Conservation (phyloP, 2,113 vertebrate species). For the Hippocampus mohnikei region DNA sequence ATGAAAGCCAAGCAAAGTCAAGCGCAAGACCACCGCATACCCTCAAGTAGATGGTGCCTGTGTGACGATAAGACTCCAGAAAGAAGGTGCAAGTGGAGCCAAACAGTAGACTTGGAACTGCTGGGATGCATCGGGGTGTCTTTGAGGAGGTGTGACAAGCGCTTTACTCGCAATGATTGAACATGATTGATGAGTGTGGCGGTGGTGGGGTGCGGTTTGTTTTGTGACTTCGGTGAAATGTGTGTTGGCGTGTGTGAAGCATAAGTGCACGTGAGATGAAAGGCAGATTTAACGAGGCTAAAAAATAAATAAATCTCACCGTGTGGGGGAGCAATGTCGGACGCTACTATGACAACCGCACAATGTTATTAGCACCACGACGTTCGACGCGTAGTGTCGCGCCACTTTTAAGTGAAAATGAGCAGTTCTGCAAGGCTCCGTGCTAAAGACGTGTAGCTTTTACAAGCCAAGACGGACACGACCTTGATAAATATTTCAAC, state of each 20-base stretch:
- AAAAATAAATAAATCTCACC: slow-evolving; percentile 64
- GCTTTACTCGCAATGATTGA: not conserved
- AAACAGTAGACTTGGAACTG: not conserved
- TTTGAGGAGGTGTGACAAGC: not conserved
- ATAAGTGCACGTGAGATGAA: not conserved
- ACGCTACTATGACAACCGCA: slow-evolving; percentile 10
- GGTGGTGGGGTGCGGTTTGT: not conserved
- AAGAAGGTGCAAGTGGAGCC: not conserved
- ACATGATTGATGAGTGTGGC: not conserved
- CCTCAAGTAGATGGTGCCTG: not conserved
- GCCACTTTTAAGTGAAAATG: slow-evolving; percentile 68
- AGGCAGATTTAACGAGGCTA: slow-evolving; percentile 58
- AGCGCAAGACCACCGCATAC: too few species aligned
- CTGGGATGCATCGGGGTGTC: not conserved
- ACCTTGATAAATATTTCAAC: slow-evolving; percentile 43
- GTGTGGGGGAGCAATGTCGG: slow-evolving; percentile 40
- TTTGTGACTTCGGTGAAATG: not conserved
- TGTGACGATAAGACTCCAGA: not conserved
- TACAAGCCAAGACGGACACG: slow-evolving; percentile 3
- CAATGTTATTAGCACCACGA: slow-evolving; percentile 33
- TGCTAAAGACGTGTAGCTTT: slow-evolving; percentile 25
- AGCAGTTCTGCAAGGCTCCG: slow-evolving; percentile 36
- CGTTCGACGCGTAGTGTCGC: slow-evolving; percentile 42
- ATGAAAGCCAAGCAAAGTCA: slow-evolving; percentile 58
- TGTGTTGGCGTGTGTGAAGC: too few species aligned